A percentile compares a stretch with the other conserved stretches of the same genome.
Evolutionary conservation across 2,797 vertebrate species (phyloP).

Genomic region (Enteromius trimaculatus): DNA sequence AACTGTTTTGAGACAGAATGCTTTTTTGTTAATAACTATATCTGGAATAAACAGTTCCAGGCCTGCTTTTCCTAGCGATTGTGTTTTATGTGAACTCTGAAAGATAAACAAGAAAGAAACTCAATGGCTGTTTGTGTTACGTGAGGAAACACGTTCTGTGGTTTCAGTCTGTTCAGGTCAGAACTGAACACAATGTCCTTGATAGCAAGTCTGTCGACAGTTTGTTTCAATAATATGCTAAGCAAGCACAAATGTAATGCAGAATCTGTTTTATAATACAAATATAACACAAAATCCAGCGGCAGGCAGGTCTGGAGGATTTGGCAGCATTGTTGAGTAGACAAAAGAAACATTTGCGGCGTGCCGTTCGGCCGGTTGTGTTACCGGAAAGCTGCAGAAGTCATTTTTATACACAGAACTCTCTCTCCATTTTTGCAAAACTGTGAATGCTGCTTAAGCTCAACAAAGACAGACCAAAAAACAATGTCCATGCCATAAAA

Average conservation of each 20-base stretch:
- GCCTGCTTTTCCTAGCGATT: not conserved
- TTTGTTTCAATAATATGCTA: constrained; percentile 4
- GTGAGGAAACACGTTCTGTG: not conserved
- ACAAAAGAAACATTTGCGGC: constrained; percentile 18
- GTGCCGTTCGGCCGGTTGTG: not conserved
- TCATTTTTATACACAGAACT: constrained; percentile 23
- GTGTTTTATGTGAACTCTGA: constrained; percentile 9
- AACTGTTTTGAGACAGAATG: not conserved
- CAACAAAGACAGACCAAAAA: constrained; percentile 9
- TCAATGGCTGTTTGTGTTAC: not conserved
- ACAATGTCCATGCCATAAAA: not conserved
- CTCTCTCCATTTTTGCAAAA: constrained; percentile 8
- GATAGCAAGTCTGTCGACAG: not conserved
- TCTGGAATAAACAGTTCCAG: not conserved
- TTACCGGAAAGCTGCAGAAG: constrained; percentile 11
- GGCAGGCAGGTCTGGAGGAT: constrained; percentile 6
- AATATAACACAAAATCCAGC: not conserved
- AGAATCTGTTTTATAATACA: not conserved
- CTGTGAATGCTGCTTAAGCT: constrained; percentile 6
- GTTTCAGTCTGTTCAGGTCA: not conserved
- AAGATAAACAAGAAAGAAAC: constrained; percentile 16
- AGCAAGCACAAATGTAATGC: not conserved
- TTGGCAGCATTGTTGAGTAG: constrained; percentile 14
- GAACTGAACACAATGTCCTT: not conserved
- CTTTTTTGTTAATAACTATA: not conserved